Conservation (phyloP, 2,888 invertebrate species). For the Rhopalosiphum nymphaeae region DNA sequence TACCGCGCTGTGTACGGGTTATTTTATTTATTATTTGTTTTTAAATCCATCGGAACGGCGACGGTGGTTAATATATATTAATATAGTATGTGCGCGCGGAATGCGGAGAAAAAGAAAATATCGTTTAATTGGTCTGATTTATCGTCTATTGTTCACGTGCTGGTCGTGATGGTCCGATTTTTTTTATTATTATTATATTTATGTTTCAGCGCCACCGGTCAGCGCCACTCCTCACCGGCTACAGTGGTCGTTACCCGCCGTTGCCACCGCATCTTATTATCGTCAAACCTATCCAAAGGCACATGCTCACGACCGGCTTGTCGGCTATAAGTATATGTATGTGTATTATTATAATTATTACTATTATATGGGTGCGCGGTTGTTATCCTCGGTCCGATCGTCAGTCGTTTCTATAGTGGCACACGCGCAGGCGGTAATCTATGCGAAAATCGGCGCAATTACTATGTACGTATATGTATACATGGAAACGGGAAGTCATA, state of each 20-base stretch:
- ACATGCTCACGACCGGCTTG: conserved; percentile 7
- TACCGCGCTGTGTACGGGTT: background rate
- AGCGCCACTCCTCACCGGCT: conserved; percentile 43
- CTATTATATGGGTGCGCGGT: background rate
- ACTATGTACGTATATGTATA: background rate
- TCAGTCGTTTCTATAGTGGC: background rate
- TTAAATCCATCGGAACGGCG: background rate
- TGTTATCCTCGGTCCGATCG: conserved; percentile 1
- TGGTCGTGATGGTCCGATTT: conserved; percentile 49
- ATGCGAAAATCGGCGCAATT: background rate
- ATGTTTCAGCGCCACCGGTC: conserved; percentile 56
- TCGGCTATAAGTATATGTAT: too few relatives aligned
- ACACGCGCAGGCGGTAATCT: background rate
- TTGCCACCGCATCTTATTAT: conserved; percentile 29
- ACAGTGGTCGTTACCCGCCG: background rate
- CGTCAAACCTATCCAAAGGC: conserved; percentile 21
- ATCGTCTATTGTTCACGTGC: conserved; percentile 56
- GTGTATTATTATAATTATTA: conserved; percentile 11
- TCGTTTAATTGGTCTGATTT: conserved; percentile 65
- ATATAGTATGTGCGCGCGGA: conserved; percentile 1
- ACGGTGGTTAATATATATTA: conserved; percentile 3
- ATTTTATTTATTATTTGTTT: background rate
- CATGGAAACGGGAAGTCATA: background rate
- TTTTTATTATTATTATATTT: conserved; percentile 13
- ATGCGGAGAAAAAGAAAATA: conserved; percentile 59